These are phyloP conservation scores for Threskiornis aethiopicus DNA, from an alignment of 2,797 vertebrate genomes.

Conservation along the genomic window DNA sequence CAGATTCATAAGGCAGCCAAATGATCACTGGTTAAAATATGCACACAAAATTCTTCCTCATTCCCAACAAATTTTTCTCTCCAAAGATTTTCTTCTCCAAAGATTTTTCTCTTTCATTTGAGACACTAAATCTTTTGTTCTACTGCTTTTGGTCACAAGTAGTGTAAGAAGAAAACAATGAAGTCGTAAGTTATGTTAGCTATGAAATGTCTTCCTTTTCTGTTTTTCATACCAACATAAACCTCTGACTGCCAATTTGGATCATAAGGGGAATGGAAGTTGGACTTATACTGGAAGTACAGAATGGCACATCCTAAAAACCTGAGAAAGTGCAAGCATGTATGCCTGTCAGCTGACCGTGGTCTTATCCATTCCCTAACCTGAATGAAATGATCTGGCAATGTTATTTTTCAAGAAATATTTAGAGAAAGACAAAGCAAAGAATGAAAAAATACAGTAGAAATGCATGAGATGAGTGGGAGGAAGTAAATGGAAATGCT, in stretches of 20 bases:
- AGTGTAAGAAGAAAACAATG: not conserved
- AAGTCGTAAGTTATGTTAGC: not conserved
- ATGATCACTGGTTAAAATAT: not conserved
- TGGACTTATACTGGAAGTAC: not conserved
- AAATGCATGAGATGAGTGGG: not conserved
- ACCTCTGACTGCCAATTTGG: not conserved
- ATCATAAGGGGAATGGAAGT: not conserved
- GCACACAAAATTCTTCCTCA: not conserved
- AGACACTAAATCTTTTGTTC: not conserved
- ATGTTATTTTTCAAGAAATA: not conserved
- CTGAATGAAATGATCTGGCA: not conserved
- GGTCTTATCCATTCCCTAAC: not conserved
- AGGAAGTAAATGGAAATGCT: not conserved
- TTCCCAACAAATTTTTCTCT: not conserved
- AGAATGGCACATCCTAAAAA: not conserved
- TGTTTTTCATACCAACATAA: not conserved
- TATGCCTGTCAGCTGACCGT: not conserved
- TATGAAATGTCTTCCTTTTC: not conserved
- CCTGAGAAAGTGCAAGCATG: not conserved
- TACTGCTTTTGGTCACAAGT: not conserved
- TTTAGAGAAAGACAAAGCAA: not conserved
- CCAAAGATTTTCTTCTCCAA: not conserved
- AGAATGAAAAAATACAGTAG: not conserved
- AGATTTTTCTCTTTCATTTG: not conserved
- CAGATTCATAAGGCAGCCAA: not conserved